Conservation (phyloP, 1,140 invertebrate genomes). For the roundworm (Caenorhabditis elegans) region DNA sequence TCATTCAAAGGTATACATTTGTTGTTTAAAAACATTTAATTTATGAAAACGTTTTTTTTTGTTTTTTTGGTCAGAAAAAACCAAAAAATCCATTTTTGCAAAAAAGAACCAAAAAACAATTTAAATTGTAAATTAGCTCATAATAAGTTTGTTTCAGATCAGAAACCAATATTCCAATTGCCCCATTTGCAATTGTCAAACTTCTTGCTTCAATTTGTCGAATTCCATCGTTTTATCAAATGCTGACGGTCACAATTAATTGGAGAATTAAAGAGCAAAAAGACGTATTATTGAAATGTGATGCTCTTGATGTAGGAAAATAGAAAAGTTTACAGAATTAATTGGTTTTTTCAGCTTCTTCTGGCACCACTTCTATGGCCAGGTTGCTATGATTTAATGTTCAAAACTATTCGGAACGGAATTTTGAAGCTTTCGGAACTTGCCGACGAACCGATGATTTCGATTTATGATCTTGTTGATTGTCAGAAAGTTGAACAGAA, state of each 20-base stretch:
- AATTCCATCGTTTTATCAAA: neutral
- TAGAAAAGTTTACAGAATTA: neutral
- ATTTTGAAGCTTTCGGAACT: neutral
- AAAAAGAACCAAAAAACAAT: too few relatives aligned
- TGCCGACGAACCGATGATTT: conserved; percentile 25
- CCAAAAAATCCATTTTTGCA: too few relatives aligned
- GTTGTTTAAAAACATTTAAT: too few relatives aligned
- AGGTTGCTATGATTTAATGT: neutral
- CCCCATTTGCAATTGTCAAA: neutral
- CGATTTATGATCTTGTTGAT: neutral
- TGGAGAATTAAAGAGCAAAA: conserved; percentile 17
- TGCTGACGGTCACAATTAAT: neutral
- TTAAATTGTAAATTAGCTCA: too few relatives aligned
- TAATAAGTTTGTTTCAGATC: too few relatives aligned
- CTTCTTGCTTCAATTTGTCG: neutral
- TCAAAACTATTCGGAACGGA: neutral
- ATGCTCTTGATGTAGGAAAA: neutral
- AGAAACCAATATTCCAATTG: neutral
- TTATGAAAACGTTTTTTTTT: too few relatives aligned
- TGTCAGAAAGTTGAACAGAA: neutral
- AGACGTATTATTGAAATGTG: neutral
- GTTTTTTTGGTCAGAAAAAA: too few relatives aligned
- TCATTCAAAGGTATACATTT: neutral
- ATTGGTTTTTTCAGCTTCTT: neutral
- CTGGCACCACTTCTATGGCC: conserved; percentile 1